Base-by-base conservation (phyloP, 1,140 invertebrate genomes). In the Acyrthosiphon pisum region DNA sequence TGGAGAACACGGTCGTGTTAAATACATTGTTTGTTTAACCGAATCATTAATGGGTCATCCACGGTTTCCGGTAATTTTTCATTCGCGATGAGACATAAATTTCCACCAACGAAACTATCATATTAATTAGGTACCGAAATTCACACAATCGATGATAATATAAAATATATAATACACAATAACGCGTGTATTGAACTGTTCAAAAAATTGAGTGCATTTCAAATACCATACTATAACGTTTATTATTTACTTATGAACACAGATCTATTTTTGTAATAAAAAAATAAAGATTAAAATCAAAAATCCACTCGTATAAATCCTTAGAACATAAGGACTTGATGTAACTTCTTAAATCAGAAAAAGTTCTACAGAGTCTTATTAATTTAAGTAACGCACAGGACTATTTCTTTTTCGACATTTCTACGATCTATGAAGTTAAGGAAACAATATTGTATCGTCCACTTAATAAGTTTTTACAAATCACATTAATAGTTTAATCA, bases 1-100 rank as follows among this genome's bases (percentile, higher is more conserved):
- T 93, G 14, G n/a, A 56, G 48, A 93, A 93, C 48, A 41, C 81
- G 22, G 48, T 41, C 48, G 37, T 44, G 91, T 93, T 93, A 93
- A 93, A 93, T 93, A 86, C 76, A 86, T 56, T 93, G 48, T 93
- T 93, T 86, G 91, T 56, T 81, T 93, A 84, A 93, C 68, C 81
- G 26, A 86, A 93, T 53, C 84, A 56, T 86, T 86, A 60, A 87
- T 30, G 87, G 87, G 48, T 37, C 87, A 23, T 37, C 81, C 35
- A 53, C 11, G 3, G 35, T 89, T 89, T 89, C 86, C 46, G 87
- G 87, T 88, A 35, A 56, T 56, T 41, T 56, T 90, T 90, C 50
- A 56, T 60, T 60, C 6, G 23, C 41, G 30, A 87, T 76, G 30
- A n/a, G 41, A 83, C 22, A 37, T 35, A 41, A 83, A 41, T 23